phyloP scores from a whole-genome alignment of 1,140 invertebrate genomes.

The Metopolophium dirhodum region DNA sequence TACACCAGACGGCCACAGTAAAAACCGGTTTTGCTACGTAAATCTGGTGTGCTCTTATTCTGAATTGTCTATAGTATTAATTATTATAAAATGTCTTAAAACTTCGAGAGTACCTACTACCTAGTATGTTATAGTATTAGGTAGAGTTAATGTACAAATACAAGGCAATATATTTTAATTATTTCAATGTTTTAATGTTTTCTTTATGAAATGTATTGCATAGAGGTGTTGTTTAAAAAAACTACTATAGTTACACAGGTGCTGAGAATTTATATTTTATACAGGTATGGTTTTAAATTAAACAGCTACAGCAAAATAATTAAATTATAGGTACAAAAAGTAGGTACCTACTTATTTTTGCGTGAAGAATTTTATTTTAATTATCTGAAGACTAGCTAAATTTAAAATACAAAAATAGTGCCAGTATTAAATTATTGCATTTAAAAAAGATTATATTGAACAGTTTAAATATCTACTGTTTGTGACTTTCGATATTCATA shows the following conservation, averaged over 20 bases:
- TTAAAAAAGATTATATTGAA: neutral
- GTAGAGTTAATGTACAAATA: neutral
- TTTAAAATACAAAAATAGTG: no score
- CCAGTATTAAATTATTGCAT: no score
- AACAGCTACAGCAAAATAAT: neutral
- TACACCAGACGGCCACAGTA: no score
- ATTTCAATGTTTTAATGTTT: neutral
- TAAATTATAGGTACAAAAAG: neutral
- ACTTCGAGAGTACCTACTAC: neutral
- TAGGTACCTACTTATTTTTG: neutral
- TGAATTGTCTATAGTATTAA: neutral
- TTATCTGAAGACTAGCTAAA: no score
- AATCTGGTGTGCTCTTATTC: no score
- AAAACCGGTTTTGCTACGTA: no score
- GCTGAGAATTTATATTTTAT: neutral
- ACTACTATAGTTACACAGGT: neutral
- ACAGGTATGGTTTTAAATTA: neutral
- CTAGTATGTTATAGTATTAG: neutral
- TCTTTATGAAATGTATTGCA: neutral
- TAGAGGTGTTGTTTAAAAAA: neutral
- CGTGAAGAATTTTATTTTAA: neutral
- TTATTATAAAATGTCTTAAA: neutral
- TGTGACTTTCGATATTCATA: neutral
- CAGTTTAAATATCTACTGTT: neutral
- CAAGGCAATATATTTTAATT: neutral